Conservation (phyloP, 1,140 invertebrate species). For the Dreissena rostriformis region DNA sequence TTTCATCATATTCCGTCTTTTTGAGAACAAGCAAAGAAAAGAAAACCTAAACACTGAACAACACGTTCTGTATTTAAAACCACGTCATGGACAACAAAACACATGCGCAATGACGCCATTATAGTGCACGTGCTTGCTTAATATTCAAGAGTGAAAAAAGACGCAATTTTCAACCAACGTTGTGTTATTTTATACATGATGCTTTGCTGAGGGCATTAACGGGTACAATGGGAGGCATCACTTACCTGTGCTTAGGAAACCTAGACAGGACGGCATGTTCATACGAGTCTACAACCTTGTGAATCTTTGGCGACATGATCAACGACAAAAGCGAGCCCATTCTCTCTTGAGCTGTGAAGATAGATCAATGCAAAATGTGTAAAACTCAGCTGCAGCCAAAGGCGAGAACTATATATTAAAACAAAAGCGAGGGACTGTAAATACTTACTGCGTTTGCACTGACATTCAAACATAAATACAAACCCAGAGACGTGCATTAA, state of each 20-base stretch:
- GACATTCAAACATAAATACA: not conserved
- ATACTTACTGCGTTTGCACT: not conserved
- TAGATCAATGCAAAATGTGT: not conserved
- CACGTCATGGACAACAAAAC: not conserved
- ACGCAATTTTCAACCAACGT: not conserved
- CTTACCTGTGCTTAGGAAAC: slow-evolving; percentile 20
- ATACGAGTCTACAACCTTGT: slow-evolving; percentile 7
- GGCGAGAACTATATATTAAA: not conserved
- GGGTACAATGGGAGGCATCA: no score
- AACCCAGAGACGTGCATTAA: no score
- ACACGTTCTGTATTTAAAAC: no score
- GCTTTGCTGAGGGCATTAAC: not conserved
- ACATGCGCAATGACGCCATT: not conserved
- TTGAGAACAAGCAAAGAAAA: not conserved
- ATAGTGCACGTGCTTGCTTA: not conserved
- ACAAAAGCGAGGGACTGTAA: not conserved
- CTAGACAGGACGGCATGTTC: not conserved
- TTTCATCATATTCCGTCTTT: not conserved
- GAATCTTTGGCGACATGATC: slow-evolving; percentile 6
- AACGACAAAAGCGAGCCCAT: not conserved
- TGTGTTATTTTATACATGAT: not conserved
- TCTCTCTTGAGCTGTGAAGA: not conserved
- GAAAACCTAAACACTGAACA: no score
- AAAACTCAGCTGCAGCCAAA: not conserved
- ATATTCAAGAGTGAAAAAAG: not conserved